A percentile compares a stretch with the other conserved stretches of the same genome.
Evolutionary conservation across 2,888 invertebrate species (phyloP).

Genomic region (Choreutis nemorana): DNA sequence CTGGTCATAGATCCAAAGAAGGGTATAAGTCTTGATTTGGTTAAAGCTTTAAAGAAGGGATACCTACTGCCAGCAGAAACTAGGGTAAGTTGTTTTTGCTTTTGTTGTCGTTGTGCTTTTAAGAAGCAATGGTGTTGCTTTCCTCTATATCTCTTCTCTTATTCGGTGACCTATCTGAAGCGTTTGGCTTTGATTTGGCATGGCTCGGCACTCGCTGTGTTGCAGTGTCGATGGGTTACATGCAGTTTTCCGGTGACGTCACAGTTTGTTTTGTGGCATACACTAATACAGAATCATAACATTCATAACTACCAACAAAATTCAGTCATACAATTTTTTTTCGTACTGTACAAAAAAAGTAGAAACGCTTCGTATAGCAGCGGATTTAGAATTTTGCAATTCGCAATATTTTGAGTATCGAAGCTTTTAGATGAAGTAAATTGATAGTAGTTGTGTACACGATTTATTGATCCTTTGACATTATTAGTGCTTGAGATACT

Average conservation of each 20-base stretch:
- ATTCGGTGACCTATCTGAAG: slow-evolving; percentile 48
- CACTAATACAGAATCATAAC: slow-evolving; percentile 8
- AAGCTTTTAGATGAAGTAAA: no score
- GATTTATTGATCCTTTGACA: no score
- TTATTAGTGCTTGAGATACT: no score
- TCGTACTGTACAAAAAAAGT: no score
- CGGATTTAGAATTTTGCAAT: no score
- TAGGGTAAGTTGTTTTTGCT: slow-evolving; percentile 77
- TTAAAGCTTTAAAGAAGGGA: slow-evolving; percentile 87
- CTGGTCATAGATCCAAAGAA: slow-evolving; percentile 67
- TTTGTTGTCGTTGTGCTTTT: slow-evolving; percentile 42
- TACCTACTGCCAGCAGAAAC: slow-evolving; percentile 90
- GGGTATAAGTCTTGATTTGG: slow-evolving; percentile 74
- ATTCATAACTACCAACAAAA: no score
- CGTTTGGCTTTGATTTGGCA: slow-evolving; percentile 62
- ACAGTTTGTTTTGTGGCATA: slow-evolving; percentile 37
- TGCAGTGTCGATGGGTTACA: slow-evolving; percentile 39
- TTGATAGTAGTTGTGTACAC: no score
- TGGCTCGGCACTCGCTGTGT: slow-evolving; percentile 54
- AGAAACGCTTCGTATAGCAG: no score
- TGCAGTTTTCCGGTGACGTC: slow-evolving; percentile 27
- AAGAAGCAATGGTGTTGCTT: slow-evolving; percentile 60
- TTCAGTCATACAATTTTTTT: no score
- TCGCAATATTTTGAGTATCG: no score
- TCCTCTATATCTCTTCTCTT: slow-evolving; percentile 47